phyloP scores from a whole-genome alignment of 2,113 vertebrate genomes.

The Phocoena phocoena region DNA sequence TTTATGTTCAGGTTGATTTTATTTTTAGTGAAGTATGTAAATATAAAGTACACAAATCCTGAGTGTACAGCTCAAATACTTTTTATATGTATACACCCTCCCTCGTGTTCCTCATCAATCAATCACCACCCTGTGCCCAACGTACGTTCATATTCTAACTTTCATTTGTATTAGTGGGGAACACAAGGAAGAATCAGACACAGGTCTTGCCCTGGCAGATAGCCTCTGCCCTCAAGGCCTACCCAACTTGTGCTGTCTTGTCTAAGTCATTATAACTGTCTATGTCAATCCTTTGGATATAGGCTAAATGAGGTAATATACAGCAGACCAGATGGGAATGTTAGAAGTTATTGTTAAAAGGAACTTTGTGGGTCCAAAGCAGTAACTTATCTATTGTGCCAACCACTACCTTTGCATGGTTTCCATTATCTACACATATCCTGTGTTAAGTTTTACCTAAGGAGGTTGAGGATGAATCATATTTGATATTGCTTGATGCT shows the following conservation, averaged over 20 bases:
- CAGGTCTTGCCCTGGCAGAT: background rate
- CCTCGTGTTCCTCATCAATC: background rate
- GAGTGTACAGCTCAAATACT: background rate
- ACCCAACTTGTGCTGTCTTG: background rate
- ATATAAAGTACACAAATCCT: background rate
- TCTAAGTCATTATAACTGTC: background rate
- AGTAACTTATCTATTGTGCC: background rate
- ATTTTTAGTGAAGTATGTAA: background rate
- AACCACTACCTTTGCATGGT: background rate
- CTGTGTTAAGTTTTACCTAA: background rate
- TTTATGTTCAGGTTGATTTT: background rate
- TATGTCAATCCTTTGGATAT: background rate
- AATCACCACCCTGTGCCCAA: background rate
- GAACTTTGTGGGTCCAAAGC: background rate
- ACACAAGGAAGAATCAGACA: background rate
- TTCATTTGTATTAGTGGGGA: background rate
- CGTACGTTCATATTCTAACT: background rate
- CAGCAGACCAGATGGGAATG: background rate
- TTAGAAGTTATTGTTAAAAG: background rate
- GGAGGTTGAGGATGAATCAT: background rate
- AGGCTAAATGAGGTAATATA: background rate
- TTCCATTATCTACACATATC: background rate
- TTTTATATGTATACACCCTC: background rate
- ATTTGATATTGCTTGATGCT: background rate
- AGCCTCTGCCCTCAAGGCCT: background rate